A percentile compares a stretch with the other conserved stretches of the same genome.
Conservation (phyloP, 2,888 invertebrate genomes). For the Heteromyza rotundicornis region DNA sequence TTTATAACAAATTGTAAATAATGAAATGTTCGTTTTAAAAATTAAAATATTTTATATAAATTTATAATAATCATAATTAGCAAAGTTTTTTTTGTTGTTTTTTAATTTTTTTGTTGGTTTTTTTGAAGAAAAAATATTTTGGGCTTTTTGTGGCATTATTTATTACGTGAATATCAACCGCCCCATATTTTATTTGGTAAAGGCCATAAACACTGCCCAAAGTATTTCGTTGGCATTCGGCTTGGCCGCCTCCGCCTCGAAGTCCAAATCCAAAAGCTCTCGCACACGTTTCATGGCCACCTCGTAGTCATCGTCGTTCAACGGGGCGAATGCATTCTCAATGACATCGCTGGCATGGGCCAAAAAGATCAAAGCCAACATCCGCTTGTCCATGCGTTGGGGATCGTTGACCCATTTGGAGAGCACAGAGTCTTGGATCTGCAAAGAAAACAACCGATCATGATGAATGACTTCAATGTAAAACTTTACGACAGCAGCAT, state of each 20-base stretch:
- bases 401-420: slow-evolving; percentile 97
- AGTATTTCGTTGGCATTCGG: slow-evolving; percentile 90
- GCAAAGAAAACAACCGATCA: slow-evolving; percentile 34
- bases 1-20: slow-evolving; percentile 27
- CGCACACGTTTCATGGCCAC: slow-evolving; percentile 97
- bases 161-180: neutral
- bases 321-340: slow-evolving; percentile 98
- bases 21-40: slow-evolving; percentile 35
- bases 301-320: slow-evolving; percentile 97
- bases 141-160: slow-evolving; percentile 3
- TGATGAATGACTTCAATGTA: neutral
- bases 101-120: slow-evolving; percentile 13
- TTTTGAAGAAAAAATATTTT: slow-evolving; percentile 13
- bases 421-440: slow-evolving; percentile 97
- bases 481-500: slow-evolving; percentile 25
- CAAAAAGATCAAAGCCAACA: slow-evolving; percentile 90
- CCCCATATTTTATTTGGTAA: slow-evolving; percentile 81
- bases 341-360: slow-evolving; percentile 98
- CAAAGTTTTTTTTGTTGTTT: slow-evolving; percentile 11
- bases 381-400: slow-evolving; percentile 95
- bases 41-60: slow-evolving; percentile 29
- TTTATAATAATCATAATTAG: neutral
- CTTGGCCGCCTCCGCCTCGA: slow-evolving; percentile 94
- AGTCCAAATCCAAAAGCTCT: slow-evolving; percentile 93
- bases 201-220: slow-evolving; percentile 99